Base-by-base conservation (phyloP, 2,888 invertebrate species). In the Tetragonula carbonaria region DNA sequence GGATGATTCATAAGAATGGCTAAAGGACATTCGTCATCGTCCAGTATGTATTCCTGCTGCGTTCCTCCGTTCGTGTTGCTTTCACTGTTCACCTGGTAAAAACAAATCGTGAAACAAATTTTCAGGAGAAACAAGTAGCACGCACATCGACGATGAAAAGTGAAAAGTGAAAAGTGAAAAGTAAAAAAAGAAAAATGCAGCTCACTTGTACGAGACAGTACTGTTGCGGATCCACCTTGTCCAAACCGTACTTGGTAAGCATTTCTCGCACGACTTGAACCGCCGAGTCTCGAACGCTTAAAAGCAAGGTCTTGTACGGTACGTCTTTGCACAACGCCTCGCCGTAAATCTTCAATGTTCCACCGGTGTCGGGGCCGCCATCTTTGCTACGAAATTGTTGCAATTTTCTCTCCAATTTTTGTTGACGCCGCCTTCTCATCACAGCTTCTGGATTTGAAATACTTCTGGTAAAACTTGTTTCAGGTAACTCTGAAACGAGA, bases 381-480 rank as follows among this genome's bases (percentile, higher is more conserved):
- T 99, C 99, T 94, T 98, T 97, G 78, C 98, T 98, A 84, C 98
- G 96, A 95, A 99, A 99, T 95, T 99, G 98, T 94, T 99, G 98
- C 92, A 99, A 95, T 95, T 99, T 99, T 93, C 98, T 97, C 95
- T 99, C 99, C 77, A 99, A 96, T 94, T 99, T 99, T 95, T 99
- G 99, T 93, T 99, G 99, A 45, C 99, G 96, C 77, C 99, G 96
- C 74, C 99, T 96, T 86, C 99, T 96, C 99, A 99, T 99, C 91
- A 99, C 99, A 84, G 99, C 99, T 96, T 99, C 99, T 4, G 99
- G 99, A 96, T 99, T 99, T 87, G 99, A 99, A 94, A 99, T 99
- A 92, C 99, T 99, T 92, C 99, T 96, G 72, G 99, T 99, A 95
- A 99, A 99, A 91, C 98, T 99, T 74, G 99, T 99, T 95, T 99